Conservation (phyloP, 2,797 vertebrate species). For the Takifugu ocellatus region DNA sequence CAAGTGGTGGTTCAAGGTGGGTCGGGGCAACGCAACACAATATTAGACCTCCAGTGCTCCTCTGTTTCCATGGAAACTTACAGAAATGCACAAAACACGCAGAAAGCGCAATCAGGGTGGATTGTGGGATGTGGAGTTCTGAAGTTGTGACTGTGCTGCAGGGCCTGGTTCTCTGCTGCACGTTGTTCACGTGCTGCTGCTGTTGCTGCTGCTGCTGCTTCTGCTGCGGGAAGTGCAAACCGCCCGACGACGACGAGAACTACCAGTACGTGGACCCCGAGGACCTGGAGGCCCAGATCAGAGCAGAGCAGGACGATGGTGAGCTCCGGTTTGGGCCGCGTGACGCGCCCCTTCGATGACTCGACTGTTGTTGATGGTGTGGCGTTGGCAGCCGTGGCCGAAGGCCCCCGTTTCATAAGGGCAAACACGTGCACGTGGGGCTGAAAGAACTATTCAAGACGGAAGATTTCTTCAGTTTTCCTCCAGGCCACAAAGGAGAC, state of each 20-base stretch:
- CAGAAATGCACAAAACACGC: neutral
- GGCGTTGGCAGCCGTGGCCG: no score
- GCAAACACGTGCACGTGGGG: no score
- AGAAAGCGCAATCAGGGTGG: no score
- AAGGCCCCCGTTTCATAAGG: no score
- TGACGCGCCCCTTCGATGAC: no score
- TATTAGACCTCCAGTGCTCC: no score
- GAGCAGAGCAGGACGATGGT: conserved; percentile 75
- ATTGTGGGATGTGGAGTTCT: neutral
- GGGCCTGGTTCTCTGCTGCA: conserved; percentile 81
- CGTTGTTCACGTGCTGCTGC: conserved; percentile 83
- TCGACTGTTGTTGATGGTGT: neutral
- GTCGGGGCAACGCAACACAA: neutral
- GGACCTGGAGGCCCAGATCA: conserved; percentile 86
- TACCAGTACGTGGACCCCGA: conserved; percentile 82
- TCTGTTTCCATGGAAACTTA: no score
- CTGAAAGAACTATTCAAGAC: no score
- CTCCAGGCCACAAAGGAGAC: no score
- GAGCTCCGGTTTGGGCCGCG: neutral
- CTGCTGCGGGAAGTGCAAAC: conserved; percentile 86
- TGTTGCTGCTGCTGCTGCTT: conserved; percentile 91
- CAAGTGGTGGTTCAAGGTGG: conserved; percentile 96
- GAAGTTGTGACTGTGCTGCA: conserved; percentile 38
- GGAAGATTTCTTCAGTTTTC: no score
- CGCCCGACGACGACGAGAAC: conserved; percentile 78